These are phyloP conservation scores for Meda fulgida DNA, from an alignment of 2,797 vertebrate genomes.

Conservation along the genomic window DNA sequence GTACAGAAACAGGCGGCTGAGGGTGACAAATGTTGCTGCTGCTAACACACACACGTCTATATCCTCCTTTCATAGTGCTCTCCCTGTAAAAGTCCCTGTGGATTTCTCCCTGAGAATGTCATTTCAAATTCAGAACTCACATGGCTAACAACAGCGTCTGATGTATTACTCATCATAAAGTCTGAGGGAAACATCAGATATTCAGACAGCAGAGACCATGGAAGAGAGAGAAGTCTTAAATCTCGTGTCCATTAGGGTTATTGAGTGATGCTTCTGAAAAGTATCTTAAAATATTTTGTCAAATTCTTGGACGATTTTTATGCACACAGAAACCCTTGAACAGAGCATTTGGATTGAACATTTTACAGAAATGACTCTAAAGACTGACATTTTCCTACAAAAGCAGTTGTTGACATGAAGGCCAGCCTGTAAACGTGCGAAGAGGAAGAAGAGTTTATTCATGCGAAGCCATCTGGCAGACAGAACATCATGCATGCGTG, in stretches of 20 bases:
- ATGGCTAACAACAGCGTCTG: neutral
- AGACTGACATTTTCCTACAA: neutral
- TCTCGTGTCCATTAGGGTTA: neutral
- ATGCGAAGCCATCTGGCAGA: slow-evolving; percentile 51
- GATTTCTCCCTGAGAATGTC: neutral
- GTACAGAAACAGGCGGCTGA: slow-evolving; percentile 32
- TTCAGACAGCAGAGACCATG: neutral
- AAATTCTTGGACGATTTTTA: neutral
- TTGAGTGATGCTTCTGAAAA: neutral
- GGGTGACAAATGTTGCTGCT: slow-evolving; percentile 37
- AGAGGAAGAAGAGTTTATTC: slow-evolving; percentile 21
- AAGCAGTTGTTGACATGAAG: neutral
- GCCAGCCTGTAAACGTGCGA: neutral
- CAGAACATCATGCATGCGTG: neutral
- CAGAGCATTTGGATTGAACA: neutral
- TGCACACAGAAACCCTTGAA: neutral
- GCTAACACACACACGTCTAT: neutral
- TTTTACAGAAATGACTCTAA: neutral
- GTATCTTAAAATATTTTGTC: neutral
- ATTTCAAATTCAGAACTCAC: neutral
- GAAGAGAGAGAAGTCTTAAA: neutral
- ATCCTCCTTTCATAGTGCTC: neutral
- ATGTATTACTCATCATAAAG: neutral
- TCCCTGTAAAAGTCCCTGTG: slow-evolving; percentile 14
- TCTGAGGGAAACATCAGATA: neutral